These are phyloP conservation scores for Salvelinus alpinus DNA, from an alignment of 2,113 vertebrate species.

Conservation along the genomic window DNA sequence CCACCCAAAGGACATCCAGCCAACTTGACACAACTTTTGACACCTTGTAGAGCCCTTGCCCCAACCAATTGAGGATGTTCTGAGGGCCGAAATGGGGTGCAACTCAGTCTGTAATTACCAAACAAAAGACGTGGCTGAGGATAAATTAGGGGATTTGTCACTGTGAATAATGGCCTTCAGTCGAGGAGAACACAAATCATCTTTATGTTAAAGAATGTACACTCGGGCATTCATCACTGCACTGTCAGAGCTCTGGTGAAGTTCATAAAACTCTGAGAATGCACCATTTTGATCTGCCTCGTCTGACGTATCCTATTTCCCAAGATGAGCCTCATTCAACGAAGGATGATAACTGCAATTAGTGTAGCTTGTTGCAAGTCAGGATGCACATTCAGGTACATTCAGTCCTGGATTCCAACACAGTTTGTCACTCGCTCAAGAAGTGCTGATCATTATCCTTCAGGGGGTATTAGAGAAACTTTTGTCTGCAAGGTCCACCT, in stretches of 20 bases:
- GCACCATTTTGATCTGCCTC: slow-evolving; percentile 44
- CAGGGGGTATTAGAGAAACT: slow-evolving; percentile 44
- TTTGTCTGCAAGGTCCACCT: slow-evolving; percentile 44
- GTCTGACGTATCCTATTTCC: slow-evolving; percentile 38
- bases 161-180: slow-evolving; percentile 50
- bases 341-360: slow-evolving; percentile 41
- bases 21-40: too few species aligned
- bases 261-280: slow-evolving; percentile 51
- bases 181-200: slow-evolving; percentile 40
- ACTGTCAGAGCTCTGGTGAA: slow-evolving; percentile 44
- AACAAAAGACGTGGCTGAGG: slow-evolving; percentile 27
- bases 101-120: slow-evolving; percentile 31
- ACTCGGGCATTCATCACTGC: slow-evolving; percentile 59
- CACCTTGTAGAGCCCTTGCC: too few species aligned
- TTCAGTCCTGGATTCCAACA: slow-evolving; percentile 3
- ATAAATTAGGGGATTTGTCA: slow-evolving; percentile 60
- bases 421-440: slow-evolving; percentile 21
- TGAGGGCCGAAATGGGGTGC: too few species aligned
- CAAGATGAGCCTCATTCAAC: slow-evolving; percentile 36
- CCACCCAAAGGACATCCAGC: too few species aligned
- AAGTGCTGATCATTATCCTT: slow-evolving; percentile 53
- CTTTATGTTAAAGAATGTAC: slow-evolving; percentile 55
- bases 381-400: slow-evolving; percentile 15
- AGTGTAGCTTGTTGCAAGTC: slow-evolving; percentile 44
- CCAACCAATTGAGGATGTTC: too few species aligned